Evolutionary conservation across 2,797 vertebrate genomes (phyloP).

Genomic region (Nasua narica): DNA sequence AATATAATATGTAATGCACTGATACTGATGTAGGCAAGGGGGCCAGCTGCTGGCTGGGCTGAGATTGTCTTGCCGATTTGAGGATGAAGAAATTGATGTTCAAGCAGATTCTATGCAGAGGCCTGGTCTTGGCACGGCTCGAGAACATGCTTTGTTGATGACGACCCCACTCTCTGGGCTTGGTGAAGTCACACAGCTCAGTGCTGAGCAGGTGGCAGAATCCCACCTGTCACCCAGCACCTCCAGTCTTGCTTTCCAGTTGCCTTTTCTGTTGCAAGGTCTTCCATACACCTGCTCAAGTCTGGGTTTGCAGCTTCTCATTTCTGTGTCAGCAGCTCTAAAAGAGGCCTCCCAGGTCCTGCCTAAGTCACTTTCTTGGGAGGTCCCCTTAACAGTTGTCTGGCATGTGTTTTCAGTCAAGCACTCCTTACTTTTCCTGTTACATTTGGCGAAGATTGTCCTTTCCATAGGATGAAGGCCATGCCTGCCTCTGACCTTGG

Average conservation of each 20-base stretch:
- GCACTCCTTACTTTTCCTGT: neutral
- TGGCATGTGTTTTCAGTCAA: neutral
- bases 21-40: neutral
- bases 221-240: neutral
- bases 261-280: neutral
- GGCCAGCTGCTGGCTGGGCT: neutral
- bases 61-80: neutral
- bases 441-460: neutral
- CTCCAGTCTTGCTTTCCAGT: neutral
- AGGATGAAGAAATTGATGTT: neutral
- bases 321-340: neutral
- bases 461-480: neutral
- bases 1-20: neutral
- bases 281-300: neutral
- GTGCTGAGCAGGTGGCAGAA: neutral
- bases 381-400: neutral
- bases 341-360: neutral
- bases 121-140: neutral
- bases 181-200: fast-evolving
- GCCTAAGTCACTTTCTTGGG: neutral
- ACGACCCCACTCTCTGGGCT: neutral
- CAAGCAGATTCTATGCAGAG: neutral
- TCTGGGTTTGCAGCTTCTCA: too few species aligned
- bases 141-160: neutral
- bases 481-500: neutral